A percentile compares a stretch with the other conserved stretches of the same genome.
Evolutionary conservation across 2,888 invertebrate genomes (phyloP).

Genomic region (Ochropleura leucogaster): DNA sequence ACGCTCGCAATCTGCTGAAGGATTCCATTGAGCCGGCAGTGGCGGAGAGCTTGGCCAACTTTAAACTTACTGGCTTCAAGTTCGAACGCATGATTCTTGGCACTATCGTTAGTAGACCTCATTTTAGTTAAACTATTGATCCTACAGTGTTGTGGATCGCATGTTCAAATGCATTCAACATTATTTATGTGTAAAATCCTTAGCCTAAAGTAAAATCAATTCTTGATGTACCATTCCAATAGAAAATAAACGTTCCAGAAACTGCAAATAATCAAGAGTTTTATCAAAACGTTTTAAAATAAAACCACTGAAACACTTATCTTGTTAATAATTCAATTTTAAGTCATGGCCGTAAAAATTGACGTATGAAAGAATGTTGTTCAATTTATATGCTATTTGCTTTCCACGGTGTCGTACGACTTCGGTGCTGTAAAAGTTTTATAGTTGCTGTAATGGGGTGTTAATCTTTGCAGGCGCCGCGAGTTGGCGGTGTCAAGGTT

Average conservation of each 20-base stretch:
- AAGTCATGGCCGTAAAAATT: conserved; percentile 22
- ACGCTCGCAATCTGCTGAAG: conserved; percentile 95
- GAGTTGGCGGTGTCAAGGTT: conserved; percentile 98
- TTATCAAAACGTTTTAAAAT: conserved; percentile 2
- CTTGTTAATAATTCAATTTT: conserved; percentile 20
- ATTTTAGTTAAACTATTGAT: not conserved
- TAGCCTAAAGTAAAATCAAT: not conserved
- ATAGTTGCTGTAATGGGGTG: conserved; percentile 24
- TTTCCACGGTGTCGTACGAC: conserved; percentile 29
- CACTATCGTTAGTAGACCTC: conserved; percentile 94
- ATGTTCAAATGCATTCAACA: conserved; percentile 10
- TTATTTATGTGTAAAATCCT: not conserved
- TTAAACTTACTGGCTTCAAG: conserved; percentile 97
- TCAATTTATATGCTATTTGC: conserved; percentile 22
- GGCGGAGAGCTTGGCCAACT: conserved; percentile 94
- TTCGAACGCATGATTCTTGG: conserved; percentile 99
- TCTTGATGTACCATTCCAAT: conserved; percentile 4
- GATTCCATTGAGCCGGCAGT: conserved; percentile 97
- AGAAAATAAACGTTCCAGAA: not conserved
- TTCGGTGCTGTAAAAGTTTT: conserved; percentile 47
- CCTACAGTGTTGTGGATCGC: conserved; percentile 11
- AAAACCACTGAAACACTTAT: conserved; percentile 20
- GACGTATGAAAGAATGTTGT: conserved; percentile 8
- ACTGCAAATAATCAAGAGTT: conserved; percentile 21
- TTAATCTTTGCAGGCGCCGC: conserved; percentile 93